Conservation (phyloP, 2,888 invertebrate species). For the Dermolepida albohirtum region DNA sequence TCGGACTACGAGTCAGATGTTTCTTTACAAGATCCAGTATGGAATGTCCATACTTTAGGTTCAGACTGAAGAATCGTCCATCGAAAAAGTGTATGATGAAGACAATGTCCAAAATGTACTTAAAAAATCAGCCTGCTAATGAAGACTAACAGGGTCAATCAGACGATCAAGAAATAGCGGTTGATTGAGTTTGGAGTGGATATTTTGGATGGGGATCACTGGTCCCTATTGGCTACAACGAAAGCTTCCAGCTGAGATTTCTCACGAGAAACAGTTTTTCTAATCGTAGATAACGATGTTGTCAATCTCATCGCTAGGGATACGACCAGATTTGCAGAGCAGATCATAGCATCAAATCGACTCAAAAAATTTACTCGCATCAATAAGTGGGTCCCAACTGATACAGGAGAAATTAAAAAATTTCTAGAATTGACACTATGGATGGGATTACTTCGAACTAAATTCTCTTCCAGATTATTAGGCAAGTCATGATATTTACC, state of each 20-base stretch:
- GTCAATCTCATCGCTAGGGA: constrained; percentile 26
- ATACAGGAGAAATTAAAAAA: constrained; percentile 42
- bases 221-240: constrained; percentile 24
- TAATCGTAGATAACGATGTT: constrained; percentile 25
- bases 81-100: constrained; percentile 9
- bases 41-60: not conserved
- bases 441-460: constrained; percentile 41
- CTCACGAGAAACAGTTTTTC: constrained; percentile 18
- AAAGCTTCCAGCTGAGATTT: constrained; percentile 25
- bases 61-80: constrained; percentile 15
- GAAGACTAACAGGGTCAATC: not conserved
- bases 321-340: constrained; percentile 38
- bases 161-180: not conserved
- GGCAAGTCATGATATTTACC: constrained; percentile 34
- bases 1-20: constrained; percentile 27
- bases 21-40: constrained; percentile 10
- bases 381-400: constrained; percentile 35
- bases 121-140: not conserved
- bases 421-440: constrained; percentile 39
- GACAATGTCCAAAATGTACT: too few species aligned
- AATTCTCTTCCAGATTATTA: constrained; percentile 26
- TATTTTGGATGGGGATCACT: constrained; percentile 31
- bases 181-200: constrained; percentile 14
- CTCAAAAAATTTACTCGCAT: constrained; percentile 25
- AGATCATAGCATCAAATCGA: constrained; percentile 11